These are phyloP conservation scores for Todiramphus saurophagus DNA, from an alignment of 2,113 vertebrate species.

Conservation along the genomic window DNA sequence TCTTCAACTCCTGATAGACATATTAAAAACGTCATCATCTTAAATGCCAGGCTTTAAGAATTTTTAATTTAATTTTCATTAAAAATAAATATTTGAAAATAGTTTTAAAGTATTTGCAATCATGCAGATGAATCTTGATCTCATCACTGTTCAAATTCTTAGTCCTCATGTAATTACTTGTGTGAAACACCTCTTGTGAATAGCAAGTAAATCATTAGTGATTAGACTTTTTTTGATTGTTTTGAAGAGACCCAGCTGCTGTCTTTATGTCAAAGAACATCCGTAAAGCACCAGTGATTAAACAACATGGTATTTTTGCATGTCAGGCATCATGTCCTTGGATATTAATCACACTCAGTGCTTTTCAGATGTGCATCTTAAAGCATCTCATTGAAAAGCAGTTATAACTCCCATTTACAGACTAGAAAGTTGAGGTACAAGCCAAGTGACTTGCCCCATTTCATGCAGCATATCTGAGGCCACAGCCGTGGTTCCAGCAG, in stretches of 20 bases:
- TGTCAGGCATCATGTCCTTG: slow-evolving; percentile 12
- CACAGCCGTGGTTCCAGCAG: background rate
- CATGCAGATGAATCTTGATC: slow-evolving; percentile 54
- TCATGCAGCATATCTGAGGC: background rate
- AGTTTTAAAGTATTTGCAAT: slow-evolving; percentile 51
- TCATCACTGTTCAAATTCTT: slow-evolving; percentile 26
- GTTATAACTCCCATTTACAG: background rate
- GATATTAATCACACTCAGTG: background rate
- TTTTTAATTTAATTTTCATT: slow-evolving; percentile 44
- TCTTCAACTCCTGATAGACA: slow-evolving; percentile 17
- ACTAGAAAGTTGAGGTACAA: background rate
- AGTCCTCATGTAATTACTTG: slow-evolving; percentile 30
- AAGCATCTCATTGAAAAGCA: background rate
- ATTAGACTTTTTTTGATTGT: slow-evolving; percentile 52
- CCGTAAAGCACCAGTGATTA: slow-evolving; percentile 47
- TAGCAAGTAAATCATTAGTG: slow-evolving; percentile 49
- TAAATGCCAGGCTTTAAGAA: background rate
- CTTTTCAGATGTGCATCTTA: slow-evolving; percentile 33
- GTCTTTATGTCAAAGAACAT: slow-evolving; percentile 57
- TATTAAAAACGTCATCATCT: background rate
- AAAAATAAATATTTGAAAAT: slow-evolving; percentile 60
- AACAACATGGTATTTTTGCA: slow-evolving; percentile 44
- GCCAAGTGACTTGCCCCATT: background rate
- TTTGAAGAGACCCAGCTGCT: slow-evolving; percentile 64
- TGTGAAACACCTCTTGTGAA: slow-evolving; percentile 46